Evolutionary conservation across 2,888 invertebrate genomes (phyloP).

Genomic region (Thereva nobilitata): DNA sequence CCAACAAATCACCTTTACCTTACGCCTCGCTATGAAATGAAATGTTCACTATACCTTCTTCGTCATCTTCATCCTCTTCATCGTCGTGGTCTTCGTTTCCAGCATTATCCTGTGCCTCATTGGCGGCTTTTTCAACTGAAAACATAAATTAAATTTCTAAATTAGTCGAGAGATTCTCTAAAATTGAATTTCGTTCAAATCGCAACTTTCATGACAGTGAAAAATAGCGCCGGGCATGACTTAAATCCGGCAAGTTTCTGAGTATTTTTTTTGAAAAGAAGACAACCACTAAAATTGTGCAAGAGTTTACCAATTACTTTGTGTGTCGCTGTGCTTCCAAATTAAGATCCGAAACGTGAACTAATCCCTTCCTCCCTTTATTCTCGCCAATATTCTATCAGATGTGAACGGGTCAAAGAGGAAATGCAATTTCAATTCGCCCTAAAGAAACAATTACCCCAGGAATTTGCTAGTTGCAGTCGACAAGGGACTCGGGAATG

Average conservation of each 20-base stretch:
- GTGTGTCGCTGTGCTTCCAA: background rate
- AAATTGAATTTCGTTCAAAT: background rate
- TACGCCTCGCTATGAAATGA: background rate
- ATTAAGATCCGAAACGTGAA: conserved; percentile 1
- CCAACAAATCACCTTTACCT: too few species aligned
- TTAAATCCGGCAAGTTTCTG: too few species aligned
- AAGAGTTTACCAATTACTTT: too few species aligned
- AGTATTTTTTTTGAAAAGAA: too few species aligned
- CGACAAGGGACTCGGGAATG: background rate
- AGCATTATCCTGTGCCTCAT: conserved; percentile 49
- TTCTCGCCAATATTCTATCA: too few species aligned
- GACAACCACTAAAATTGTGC: too few species aligned
- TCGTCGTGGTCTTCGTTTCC: conserved; percentile 39
- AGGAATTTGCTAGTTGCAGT: background rate
- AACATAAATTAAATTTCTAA: conserved; percentile 16
- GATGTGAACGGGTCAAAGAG: conserved; percentile 6
- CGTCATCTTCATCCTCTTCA: conserved; percentile 53
- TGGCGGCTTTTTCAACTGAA: conserved; percentile 44
- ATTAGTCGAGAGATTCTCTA: conserved; percentile 44
- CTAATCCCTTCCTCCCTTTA: background rate
- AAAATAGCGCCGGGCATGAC: too few species aligned
- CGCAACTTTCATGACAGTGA: background rate
- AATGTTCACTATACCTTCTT: conserved; percentile 55
- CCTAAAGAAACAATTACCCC: conserved; percentile 24
- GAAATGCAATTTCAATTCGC: background rate